Base-by-base conservation (phyloP, 2,797 vertebrate genomes). In the Telmatherina bonti region DNA sequence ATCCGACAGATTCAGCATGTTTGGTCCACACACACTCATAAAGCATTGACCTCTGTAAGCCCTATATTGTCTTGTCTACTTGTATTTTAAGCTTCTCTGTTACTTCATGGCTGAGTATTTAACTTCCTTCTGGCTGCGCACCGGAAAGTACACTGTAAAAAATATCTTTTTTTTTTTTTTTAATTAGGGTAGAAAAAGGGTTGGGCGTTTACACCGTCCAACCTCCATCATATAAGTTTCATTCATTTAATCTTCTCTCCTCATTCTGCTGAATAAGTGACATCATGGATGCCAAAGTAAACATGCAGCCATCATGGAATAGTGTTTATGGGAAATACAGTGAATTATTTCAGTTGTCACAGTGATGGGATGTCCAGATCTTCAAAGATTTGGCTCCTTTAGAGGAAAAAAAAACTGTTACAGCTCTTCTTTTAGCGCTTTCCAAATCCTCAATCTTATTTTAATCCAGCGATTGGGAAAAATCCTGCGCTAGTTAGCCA, bases 1-100 rank as follows among this genome's bases (percentile, higher is more conserved):
- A 49, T 76, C 47, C 53, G 53, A 29, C 62, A 20, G 56, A 73
- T 70, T 73, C 54, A 69, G 49, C 72, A 16, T 31, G 36, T 41
- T 10, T 5, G 4, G 31, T 55, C 30, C 38, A 29, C 41, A 0
- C 36, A 30, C 51, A 30, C 10, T 2, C 51, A 8, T 45, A 45
- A 43, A 8, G 9, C 29, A 2, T 54, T 55, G 38, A 62, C 74
- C 27, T 41, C 7, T 24, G 31, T 20, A 6, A 45, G 18, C 5
- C 20, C 18, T 7, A 3, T 8, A 20, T 45, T 45, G 43, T 45
- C 43, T 45, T 45, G 18, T 8, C 18, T 45, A n/a, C 43, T 45
- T n/a, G 41, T 41, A 15, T 20, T 45, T 45, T 8, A 45, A 45
- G 43, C 43, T 20, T 45, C 43, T 45, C 6, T 45, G 8, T 45